A percentile compares a stretch with the other conserved stretches of the same genome.
Conservation (phyloP, 2,113 vertebrate genomes). For the Apaloderma vittatum region DNA sequence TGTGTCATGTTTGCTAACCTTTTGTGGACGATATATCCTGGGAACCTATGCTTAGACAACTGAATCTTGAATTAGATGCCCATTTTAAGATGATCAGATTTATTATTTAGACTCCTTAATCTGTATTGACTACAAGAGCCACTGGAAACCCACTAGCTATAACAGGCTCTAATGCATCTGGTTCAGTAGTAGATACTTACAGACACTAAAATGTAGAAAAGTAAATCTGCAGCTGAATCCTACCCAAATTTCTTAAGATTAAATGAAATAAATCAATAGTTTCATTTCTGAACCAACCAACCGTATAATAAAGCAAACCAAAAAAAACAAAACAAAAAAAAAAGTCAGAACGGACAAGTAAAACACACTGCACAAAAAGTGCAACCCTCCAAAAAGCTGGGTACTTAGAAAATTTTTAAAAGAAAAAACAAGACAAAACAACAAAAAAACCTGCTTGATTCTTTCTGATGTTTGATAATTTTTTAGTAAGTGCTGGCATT, state of each 20-base stretch:
- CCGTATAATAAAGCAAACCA: too few species aligned
- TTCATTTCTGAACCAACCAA: neutral
- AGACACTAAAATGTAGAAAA: neutral
- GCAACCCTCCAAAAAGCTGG: neutral
- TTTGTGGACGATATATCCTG: neutral
- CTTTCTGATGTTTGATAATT: neutral
- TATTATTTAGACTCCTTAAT: neutral
- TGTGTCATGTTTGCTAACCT: neutral
- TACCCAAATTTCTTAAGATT: neutral
- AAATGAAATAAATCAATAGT: neutral
- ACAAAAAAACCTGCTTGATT: neutral
- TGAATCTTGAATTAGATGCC: neutral
- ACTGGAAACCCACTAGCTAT: neutral
- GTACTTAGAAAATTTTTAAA: neutral
- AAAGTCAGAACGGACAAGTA: neutral
- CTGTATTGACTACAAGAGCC: neutral
- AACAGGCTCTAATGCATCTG: neutral
- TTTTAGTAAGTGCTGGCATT: neutral
- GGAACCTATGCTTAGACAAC: neutral
- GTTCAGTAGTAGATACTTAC: neutral
- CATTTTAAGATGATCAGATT: neutral
- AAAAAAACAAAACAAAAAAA: neutral
- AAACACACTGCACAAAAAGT: neutral
- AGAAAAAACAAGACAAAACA: neutral
- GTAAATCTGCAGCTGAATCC: neutral